Base-by-base conservation (phyloP, 2,888 invertebrate species). In the Oxytorus armatus region DNA sequence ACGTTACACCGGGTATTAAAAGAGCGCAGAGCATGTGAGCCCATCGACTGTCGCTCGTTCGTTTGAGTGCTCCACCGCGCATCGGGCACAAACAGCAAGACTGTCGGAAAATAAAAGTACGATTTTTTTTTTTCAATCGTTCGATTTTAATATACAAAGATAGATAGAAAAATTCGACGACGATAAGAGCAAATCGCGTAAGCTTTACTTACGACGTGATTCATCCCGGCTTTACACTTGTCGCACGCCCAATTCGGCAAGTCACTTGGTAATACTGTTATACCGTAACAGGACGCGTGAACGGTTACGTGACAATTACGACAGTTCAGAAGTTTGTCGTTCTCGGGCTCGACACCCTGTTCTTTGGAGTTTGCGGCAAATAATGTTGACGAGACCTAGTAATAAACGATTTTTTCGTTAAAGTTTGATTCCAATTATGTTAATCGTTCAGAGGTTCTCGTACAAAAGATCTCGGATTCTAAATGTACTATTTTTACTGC, bases 11-110 rank as follows among this genome's bases (percentile, higher is more conserved):
- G 3, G 95, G 95, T 77, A 95, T 92, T 92, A 95, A 93, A 3
- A 95, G 92, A 3, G 95, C 94, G 89, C 95, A 95, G 16, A 94
- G 92, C 70, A 95, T 94, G 87, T 95, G 95, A 33, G 93, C 94
- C 95, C 95, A 95, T 55, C 93, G 92, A 21, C 93, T 93, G 86
- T 94, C 94, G 76, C 93, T 93, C 1, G 94, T 94, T 84, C 94
- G 93, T 88, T 95, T 95, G 82, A 95, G 92, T 70, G 95, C 95
- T 59, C 95, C 95, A 10, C 94, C 94, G 61, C 93, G 90, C 86
- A 94, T 89, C 25, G 92, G 92, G 88, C 95, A 95, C 78, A 95
- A 86, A 82, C 92, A 92, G 86, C 95, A 95, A 82, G 91, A 90
- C 92, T 93, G n/a, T n/a, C n/a, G n/a, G n/a, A n/a, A n/a, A n/a